Base-by-base conservation (phyloP, 1,140 invertebrate species). In the Bacillus rossius region DNA sequence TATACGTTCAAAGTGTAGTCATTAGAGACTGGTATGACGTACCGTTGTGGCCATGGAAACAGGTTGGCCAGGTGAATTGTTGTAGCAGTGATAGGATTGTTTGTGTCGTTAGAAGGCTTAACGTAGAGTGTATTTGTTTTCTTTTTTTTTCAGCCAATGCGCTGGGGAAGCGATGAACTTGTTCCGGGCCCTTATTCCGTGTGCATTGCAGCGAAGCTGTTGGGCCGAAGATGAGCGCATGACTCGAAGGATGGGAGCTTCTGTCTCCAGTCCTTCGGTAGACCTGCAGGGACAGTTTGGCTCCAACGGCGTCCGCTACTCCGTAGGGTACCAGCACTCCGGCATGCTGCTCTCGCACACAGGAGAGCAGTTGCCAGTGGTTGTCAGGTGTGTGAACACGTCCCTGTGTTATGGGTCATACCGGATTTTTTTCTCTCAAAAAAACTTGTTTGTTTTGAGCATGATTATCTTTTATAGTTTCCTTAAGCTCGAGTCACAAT, bases 141-240 rank as follows among this genome's bases (percentile, higher is more conserved):
- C 47, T 51, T 57, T 22, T 53, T 29, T 47, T 63, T 56, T 63
- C 69, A 79, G 76, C 77, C 77, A 71, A 71, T 71, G 72, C 76
- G 79, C 77, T 80, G 77, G 78, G 77, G 74, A 67, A 79, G 76
- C 71, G 66, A 81, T 81, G 80, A 81, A 81, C 72, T 71, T 81
- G 70, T 79, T 81, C 67, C 76, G 77, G 68, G 78, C 77, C 62
- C 67, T 81, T 59, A 78, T 81, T 63, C 79, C 79, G 66, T 81
- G 80, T 78, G 79, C 79, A 70, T 72, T 80, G 71, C 77, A 80
- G 72, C 74, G 76, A 68, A 76, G 76, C 73, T 79, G 78, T 65
- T 76, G 78, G 73, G 75, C 72, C 67, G 73, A 73, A 65, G 70
- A 70, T 73, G 71, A 69, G 61, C 68, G 75, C 63, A 76, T 77